Conservation (phyloP, 2,888 invertebrate genomes). For the Drosophila colorata region DNA sequence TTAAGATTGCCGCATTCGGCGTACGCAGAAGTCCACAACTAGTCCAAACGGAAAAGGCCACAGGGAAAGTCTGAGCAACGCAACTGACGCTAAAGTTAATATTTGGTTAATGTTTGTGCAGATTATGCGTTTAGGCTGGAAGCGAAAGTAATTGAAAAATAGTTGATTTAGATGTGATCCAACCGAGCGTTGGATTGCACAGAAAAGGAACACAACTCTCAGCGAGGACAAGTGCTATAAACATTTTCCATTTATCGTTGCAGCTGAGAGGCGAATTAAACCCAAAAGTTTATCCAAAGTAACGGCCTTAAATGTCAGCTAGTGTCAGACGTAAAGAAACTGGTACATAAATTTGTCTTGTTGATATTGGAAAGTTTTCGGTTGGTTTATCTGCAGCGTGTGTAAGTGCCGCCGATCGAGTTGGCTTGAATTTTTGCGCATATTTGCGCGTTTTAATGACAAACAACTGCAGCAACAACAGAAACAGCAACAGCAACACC, state of each 20-base stretch:
- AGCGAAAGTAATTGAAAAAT: conserved; percentile 41
- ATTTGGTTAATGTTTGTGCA: conserved; percentile 32
- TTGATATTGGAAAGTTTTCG: conserved; percentile 70
- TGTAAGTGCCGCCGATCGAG: conserved; percentile 42
- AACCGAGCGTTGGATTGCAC: conserved; percentile 12
- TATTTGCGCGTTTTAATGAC: conserved; percentile 70
- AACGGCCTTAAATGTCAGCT: conserved; percentile 4
- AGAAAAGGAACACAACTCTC: conserved; percentile 2
- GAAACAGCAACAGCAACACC: conserved; percentile 17
- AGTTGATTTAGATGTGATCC: conserved; percentile 31
- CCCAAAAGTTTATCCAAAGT: conserved; percentile 14
- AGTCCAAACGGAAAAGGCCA: conserved; percentile 17
- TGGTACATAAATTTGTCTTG: conserved; percentile 56
- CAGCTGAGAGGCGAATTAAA: conserved; percentile 35
- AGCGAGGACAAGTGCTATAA: background rate
- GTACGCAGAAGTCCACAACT: conserved; percentile 26
- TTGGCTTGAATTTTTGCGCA: conserved; percentile 54
- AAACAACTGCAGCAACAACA: conserved; percentile 26
- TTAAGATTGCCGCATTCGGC: conserved; percentile 63
- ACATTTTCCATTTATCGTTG: conserved; percentile 29
- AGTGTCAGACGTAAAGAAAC: conserved; percentile 26
- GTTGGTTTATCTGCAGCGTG: conserved; percentile 36
- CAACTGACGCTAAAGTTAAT: conserved; percentile 44
- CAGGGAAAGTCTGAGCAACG: conserved; percentile 34
- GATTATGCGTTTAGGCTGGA: conserved; percentile 18